Evolutionary conservation across 2,888 invertebrate genomes (phyloP), one percentile per base, ranked within the genome.

Genomic region (Ctena decussata): DNA sequence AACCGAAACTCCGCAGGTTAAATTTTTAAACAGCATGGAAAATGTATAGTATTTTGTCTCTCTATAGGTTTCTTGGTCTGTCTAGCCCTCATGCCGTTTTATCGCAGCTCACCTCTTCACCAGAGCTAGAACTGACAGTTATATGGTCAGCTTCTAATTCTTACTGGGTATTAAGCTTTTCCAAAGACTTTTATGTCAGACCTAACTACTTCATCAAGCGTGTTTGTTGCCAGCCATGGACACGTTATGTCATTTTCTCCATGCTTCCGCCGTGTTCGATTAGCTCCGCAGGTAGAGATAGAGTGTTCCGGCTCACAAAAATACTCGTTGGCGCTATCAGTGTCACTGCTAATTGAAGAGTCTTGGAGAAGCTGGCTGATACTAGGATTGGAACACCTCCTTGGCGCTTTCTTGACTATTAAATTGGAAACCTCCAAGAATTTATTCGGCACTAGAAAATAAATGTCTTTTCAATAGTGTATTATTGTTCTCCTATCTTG

Each of bases 401-500:
- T 35, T 65, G 65, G 65, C 65, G 65, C 65, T 65, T 65, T 35
- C 65, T 32, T 35, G 65, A 65, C 35, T 65, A 21, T 65, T n/a
- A 65, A 65, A 65, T 65, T 18, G 65, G 35, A 65, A 35, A 65
- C 65, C 65, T 65, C 65, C 65, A 65, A 12, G 65, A 65, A 18
- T 65, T 65, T 35, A 35, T 35, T 32, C 24, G 5, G 35, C 12
- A 11, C 35, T 27, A 5, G 65, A 65, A 65, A 65, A 65, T 65
- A 65, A 65, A 65, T 21, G 65, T 65, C 65, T 35, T 35, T 21
- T 18, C 35, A 65, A 65, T 30, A 21, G 18, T 65, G 35, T 65
- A 35, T 32, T 65, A 24, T 5, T 30, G 18, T 3, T 46, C 18
- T 18, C 21, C 15, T 5, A 12, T 12, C 46, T n/a, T n/a, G 46